phyloP scores from a whole-genome alignment of 2,113 vertebrate genomes.

The Mobula birostris region DNA sequence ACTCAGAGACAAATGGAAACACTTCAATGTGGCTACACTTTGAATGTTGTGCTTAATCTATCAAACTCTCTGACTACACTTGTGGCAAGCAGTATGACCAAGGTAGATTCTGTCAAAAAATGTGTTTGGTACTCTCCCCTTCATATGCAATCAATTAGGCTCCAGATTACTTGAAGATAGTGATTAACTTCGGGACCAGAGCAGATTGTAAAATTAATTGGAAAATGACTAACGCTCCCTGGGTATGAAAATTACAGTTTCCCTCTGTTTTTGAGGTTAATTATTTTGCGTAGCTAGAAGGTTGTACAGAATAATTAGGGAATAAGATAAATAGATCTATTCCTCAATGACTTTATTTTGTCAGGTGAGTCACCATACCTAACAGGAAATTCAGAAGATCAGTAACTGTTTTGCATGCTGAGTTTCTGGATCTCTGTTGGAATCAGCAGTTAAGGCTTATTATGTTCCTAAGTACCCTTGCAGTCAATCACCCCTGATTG shows the following conservation, averaged over 20 bases:
- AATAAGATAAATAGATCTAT: background rate
- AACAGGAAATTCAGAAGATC: background rate
- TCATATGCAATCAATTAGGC: background rate
- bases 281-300: conserved; percentile 8
- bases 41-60: background rate
- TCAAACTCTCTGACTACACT: background rate
- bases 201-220: conserved; percentile 29
- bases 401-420: background rate
- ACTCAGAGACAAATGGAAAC: background rate
- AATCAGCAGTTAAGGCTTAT: background rate
- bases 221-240: background rate
- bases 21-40: background rate
- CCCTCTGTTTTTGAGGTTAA: conserved; percentile 4
- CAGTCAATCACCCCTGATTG: background rate
- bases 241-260: conserved; percentile 4
- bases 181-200: background rate
- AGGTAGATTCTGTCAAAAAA: background rate
- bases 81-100: background rate
- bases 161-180: background rate
- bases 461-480: background rate
- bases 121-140: background rate
- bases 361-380: background rate
- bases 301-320: conserved; percentile 27
- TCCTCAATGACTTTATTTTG: conserved; percentile 12
- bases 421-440: background rate